Evolutionary conservation across 92 coral and sea anemone genomes (phyloP).

Genomic region (Zoanthus gigantus): DNA sequence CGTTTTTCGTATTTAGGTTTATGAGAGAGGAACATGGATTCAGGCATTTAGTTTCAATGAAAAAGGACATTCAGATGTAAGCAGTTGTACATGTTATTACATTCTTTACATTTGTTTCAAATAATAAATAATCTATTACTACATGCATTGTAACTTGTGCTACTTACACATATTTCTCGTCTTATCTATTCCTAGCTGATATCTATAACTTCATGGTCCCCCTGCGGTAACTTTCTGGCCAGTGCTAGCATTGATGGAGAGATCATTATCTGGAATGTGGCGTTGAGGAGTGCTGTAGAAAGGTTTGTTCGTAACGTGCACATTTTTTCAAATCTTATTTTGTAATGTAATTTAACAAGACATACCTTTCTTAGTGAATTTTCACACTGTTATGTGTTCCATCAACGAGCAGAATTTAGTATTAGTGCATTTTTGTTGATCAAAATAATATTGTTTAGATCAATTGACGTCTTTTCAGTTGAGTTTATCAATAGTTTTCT

Average conservation of each 20-base stretch:
- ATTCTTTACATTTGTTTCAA: not conserved
- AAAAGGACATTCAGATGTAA: constrained; percentile 80
- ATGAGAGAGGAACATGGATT: constrained; percentile 88
- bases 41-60: constrained; percentile 70
- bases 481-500: too few species aligned
- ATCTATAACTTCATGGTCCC: constrained; percentile 92
- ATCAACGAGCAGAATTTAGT: too few species aligned
- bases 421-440: too few species aligned
- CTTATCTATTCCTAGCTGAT: constrained; percentile 59
- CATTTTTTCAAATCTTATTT: not conserved
- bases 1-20: constrained; percentile 54
- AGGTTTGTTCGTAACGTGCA: constrained; percentile 57
- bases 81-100: not conserved
- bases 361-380: too few species aligned
- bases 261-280: constrained; percentile 86
- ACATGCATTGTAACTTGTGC: not conserved
- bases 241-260: constrained; percentile 89
- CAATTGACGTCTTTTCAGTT: too few species aligned
- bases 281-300: constrained; percentile 74
- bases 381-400: too few species aligned
- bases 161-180: not conserved
- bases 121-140: not conserved
- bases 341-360: not conserved
- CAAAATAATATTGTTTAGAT: too few species aligned
- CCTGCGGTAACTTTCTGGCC: constrained; percentile 95